phyloP scores from a whole-genome alignment of 2,888 invertebrate species.

The Epiblema foenella region DNA sequence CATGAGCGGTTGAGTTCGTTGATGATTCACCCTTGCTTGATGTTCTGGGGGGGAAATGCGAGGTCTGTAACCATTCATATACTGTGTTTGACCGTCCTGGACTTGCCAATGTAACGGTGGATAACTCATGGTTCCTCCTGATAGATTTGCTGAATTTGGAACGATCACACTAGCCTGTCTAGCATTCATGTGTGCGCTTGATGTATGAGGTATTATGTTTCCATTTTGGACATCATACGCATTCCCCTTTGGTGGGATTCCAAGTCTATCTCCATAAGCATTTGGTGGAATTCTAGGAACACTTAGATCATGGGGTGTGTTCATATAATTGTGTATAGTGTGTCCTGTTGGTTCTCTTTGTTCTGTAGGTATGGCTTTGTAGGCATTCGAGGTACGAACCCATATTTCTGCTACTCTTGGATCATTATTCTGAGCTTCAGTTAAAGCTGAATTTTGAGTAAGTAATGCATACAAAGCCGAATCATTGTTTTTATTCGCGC shows the following conservation, averaged over 20 bases:
- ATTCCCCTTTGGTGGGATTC: neutral
- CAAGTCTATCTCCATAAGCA: neutral
- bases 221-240: neutral
- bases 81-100: neutral
- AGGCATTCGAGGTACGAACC: neutral
- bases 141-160: neutral
- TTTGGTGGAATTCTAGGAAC: neutral
- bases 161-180: neutral
- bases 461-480: slow-evolving; percentile 2
- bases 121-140: neutral
- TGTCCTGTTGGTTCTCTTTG: neutral
- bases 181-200: neutral
- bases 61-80: neutral
- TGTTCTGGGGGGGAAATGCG: neutral
- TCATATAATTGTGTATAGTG: neutral
- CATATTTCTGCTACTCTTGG: neutral
- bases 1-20: neutral
- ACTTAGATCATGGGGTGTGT: neutral
- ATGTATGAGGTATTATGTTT: neutral
- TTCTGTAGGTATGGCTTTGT: neutral
- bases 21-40: neutral
- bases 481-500: neutral
- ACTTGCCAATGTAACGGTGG: neutral
- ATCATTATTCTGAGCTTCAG: neutral
- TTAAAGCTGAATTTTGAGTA: neutral